phyloP scores from a whole-genome alignment of 1,140 invertebrate species.

The Hyles vespertilio region DNA sequence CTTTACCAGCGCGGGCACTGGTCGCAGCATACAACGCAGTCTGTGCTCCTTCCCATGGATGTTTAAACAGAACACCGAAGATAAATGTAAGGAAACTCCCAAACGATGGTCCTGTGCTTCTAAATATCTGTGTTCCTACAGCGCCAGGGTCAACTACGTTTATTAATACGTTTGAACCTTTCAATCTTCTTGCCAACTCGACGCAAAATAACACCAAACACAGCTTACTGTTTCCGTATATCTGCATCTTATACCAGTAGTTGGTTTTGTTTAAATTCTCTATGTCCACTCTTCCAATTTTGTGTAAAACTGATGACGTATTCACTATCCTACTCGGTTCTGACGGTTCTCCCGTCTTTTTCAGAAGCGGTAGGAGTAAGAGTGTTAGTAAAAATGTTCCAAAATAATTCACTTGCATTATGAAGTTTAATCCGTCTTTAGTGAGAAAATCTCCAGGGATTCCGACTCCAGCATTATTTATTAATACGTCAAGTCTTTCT shows the following conservation, averaged over 20 bases:
- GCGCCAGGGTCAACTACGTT: slow-evolving; percentile 79
- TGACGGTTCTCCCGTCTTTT: slow-evolving; percentile 48
- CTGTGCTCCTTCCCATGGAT: slow-evolving; percentile 54
- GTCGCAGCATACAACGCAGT: slow-evolving; percentile 43
- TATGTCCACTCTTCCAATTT: slow-evolving; percentile 66
- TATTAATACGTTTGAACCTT: slow-evolving; percentile 71
- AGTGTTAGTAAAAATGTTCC: slow-evolving; percentile 84
- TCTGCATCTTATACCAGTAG: slow-evolving; percentile 70
- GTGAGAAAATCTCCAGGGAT: slow-evolving; percentile 36
- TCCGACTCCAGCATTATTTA: slow-evolving; percentile 83
- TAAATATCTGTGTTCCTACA: slow-evolving; percentile 76
- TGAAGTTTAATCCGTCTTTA: slow-evolving; percentile 80
- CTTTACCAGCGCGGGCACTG: slow-evolving; percentile 32
- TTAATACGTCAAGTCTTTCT: slow-evolving; percentile 83
- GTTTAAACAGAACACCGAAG: slow-evolving; percentile 38
- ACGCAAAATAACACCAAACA: slow-evolving; percentile 81
- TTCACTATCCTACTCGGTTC: slow-evolving; percentile 81
- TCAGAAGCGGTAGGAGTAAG: slow-evolving; percentile 75
- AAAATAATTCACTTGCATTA: slow-evolving; percentile 79
- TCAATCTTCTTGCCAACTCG: slow-evolving; percentile 77
- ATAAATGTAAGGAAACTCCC: slow-evolving; percentile 32
- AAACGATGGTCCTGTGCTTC: slow-evolving; percentile 22
- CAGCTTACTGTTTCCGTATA: slow-evolving; percentile 83
- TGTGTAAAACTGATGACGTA: slow-evolving; percentile 79
- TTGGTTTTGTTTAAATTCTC: slow-evolving; percentile 76